Percentiles rank a stretch among this genome's conserved stretches.
Conservation (phyloP, 1,140 invertebrate species). For the Myzus persicae region DNA sequence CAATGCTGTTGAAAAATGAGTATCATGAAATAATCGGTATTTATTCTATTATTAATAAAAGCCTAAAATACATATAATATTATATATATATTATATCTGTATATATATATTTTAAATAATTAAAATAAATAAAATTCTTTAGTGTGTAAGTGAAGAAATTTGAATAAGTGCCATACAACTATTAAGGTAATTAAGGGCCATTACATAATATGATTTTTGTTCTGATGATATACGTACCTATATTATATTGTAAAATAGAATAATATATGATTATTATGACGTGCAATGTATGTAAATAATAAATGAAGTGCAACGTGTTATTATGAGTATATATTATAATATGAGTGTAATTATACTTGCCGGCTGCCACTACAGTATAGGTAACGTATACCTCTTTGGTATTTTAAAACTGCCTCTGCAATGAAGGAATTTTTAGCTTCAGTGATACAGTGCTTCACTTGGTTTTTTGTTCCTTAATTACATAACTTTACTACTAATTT, state of each 20-base stretch:
- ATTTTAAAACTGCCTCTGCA: not conserved
- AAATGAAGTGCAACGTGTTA: not conserved
- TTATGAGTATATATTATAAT: not conserved
- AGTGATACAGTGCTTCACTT: not conserved
- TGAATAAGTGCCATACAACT: not conserved
- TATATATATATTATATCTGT: no score
- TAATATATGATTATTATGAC: not conserved
- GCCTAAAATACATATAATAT: no score
- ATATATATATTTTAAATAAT: no score
- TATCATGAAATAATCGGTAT: not conserved
- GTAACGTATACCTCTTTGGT: not conserved
- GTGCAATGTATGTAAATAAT: not conserved
- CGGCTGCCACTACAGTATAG: no score
- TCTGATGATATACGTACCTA: no score
- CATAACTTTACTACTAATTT: not conserved
- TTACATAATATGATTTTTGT: no score
- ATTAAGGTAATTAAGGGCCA: no score
- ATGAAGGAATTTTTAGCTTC: not conserved
- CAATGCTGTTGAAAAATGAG: not conserved
- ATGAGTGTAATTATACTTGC: not conserved
- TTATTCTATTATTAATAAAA: no score
- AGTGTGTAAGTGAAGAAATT: not conserved
- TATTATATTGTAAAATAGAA: no score
- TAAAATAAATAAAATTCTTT: not conserved
- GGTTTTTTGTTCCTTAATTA: not conserved